Evolutionary conservation across 2,797 vertebrate species (phyloP), one percentile per base, ranked within the genome.

Genomic region (Lepus townsendii): DNA sequence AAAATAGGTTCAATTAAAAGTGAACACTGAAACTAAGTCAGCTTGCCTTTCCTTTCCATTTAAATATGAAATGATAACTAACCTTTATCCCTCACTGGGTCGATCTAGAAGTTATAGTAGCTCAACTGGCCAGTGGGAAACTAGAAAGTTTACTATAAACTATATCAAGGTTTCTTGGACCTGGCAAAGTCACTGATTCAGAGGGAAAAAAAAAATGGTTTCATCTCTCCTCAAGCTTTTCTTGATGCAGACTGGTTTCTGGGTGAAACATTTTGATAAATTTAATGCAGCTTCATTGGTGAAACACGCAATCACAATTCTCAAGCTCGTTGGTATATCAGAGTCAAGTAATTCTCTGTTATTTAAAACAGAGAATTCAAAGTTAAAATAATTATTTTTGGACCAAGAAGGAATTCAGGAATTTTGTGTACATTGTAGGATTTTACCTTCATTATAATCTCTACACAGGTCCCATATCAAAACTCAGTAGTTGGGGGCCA

Each of bases 11-110:
- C 27, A 68, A 30, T 16, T 9, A 50, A 14, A 78, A 42, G 20
- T 13, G 68, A 96, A 32, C 72, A 47, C 52, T 22, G 72, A 42
- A 69, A 27, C 2, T 88, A 69, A 71, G 8, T 93, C 57, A 7
- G 32, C 52, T 38, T 57, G 27, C 0, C 17, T 14, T 0, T 30
- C 26, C 26, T 76, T 60, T 68, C 9, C 80, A 63, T 38, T 96
- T 92, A 78, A 91, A 62, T 11, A 88, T 88, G 54, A 83, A 32
- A 63, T 54, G 7, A 27, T 38, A 93, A 80, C 19, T 66, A 57
- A 62, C 4, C 26, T 75, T 78, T 80, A 72, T 38, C 12, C 69
- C 22, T 47, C 12, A 27, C 2, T 90, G 7, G 14, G 4, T 47
- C 3, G 19, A 47, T 83, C 16, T 47, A 54, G 32, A 11, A 71